These are phyloP conservation scores for Salvelinus alpinus DNA, from an alignment of 2,113 vertebrate genomes.

Conservation along the genomic window DNA sequence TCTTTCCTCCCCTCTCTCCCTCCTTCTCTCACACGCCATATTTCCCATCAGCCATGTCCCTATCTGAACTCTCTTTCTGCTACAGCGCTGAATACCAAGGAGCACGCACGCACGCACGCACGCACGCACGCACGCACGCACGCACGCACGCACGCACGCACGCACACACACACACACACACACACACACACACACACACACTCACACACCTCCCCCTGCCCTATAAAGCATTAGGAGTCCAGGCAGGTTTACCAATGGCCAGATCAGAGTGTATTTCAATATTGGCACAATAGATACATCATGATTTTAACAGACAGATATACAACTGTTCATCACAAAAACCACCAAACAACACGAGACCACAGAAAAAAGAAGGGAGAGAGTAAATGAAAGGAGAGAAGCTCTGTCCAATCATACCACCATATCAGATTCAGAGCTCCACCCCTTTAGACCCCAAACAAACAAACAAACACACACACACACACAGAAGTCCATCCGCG, in stretches of 20 bases:
- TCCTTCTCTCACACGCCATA: too few relatives aligned
- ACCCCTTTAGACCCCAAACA: constrained; percentile 61
- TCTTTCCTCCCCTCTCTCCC: too few relatives aligned
- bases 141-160: not conserved
- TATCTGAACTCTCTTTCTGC: constrained; percentile 57
- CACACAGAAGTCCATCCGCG: constrained; percentile 19
- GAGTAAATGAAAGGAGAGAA: constrained; percentile 71
- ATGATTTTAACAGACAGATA: constrained; percentile 86
- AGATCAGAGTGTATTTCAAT: constrained; percentile 86
- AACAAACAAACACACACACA: constrained; percentile 31
- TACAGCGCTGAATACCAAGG: not conserved
- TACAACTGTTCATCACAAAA: constrained; percentile 80
- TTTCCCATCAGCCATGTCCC: constrained; percentile 57
- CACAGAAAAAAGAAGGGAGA: constrained; percentile 78
- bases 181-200: constrained; percentile 29
- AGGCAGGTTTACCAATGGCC: constrained; percentile 78
- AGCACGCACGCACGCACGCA: too few relatives aligned
- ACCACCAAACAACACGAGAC: constrained; percentile 84
- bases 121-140: not conserved
- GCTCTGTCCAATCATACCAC: constrained; percentile 45
- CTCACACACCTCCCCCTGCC: constrained; percentile 32
- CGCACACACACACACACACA: constrained; percentile 24
- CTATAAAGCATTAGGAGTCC: constrained; percentile 55
- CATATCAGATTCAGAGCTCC: constrained; percentile 58
- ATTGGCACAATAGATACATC: constrained; percentile 83